Conservation (phyloP, 2,888 invertebrate species). For the Ichneumon xanthorius region DNA sequence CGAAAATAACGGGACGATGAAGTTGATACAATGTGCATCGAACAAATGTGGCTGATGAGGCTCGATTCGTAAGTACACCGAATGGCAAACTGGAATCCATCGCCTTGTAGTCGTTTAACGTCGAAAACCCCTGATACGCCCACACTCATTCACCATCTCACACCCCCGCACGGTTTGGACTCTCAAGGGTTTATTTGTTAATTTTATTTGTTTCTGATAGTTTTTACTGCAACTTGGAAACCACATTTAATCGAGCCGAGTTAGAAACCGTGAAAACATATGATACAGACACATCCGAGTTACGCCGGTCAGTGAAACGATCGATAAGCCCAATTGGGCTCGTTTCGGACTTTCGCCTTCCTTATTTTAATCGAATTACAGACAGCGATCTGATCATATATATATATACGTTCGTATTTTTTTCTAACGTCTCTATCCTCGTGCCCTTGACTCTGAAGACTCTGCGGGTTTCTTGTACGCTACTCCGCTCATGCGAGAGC, state of each 20-base stretch:
- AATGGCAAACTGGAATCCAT: slow-evolving; percentile 6
- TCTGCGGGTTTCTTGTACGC: slow-evolving; percentile 12
- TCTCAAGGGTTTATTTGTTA: neutral
- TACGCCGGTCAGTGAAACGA: slow-evolving; percentile 36
- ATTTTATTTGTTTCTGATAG: neutral
- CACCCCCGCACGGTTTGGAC: slow-evolving; percentile 15
- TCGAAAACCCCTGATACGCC: slow-evolving; percentile 55
- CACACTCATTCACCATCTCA: slow-evolving; percentile 24
- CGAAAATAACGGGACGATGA: slow-evolving; percentile 75
- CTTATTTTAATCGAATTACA: neutral
- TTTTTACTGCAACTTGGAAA: neutral
- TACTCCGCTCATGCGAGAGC: slow-evolving; percentile 21
- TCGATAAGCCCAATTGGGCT: slow-evolving; percentile 8
- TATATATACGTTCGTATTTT: neutral
- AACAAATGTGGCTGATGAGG: slow-evolving; percentile 83
- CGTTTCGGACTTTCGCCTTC: neutral
- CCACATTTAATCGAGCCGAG: neutral
- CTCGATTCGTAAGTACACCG: slow-evolving; percentile 81
- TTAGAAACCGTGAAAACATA: slow-evolving; percentile 7
- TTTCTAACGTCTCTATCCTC: neutral
- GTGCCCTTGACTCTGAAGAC: slow-evolving; percentile 54
- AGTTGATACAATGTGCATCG: slow-evolving; percentile 80
- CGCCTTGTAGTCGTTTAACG: slow-evolving; percentile 45
- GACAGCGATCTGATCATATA: neutral
- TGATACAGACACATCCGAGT: slow-evolving; percentile 16